Evolutionary conservation across 2,113 vertebrate genomes (phyloP), one percentile per base, ranked within the genome.

Genomic region (Phrynosoma blainvillii): DNA sequence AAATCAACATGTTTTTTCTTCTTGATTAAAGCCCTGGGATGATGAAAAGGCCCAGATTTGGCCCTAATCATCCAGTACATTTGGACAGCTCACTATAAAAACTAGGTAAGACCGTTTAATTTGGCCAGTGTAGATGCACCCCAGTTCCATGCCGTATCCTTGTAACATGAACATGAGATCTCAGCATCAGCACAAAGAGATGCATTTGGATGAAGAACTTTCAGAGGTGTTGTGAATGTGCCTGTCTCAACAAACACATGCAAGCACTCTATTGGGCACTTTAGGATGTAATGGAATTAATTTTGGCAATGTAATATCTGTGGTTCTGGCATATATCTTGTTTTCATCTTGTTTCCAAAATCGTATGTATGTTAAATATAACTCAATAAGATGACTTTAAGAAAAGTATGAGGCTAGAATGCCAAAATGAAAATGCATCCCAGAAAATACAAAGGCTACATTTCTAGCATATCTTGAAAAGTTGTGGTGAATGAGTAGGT

Each of bases 261-360:
- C 4, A 62, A 76, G 25, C 25, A 65, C 74, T 74, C 62, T 36
- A 54, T 2, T 68, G 56, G 27, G 6, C 71, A 75, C 77, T 40
- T 71, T 83, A 36, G 42, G 62, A 77, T 76, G n/a, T 14, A 54
- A 8, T 40, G n/a, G 80, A 77, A 83, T 21, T 70, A 82, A 85
- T 88, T 87, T 86, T 82, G 79, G 66, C 70, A 56, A 21, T 10
- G 18, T 66, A 76, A 25, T 73, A 20, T 6, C 36, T 75, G 40
- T 76, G 40, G 56, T 76, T 76, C 56, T 87, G 84, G 85, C 80
- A 6, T 75, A 56, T 20, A 0, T 5, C 84, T 90, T 85, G 85
- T 93, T 94, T 93, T 85, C 85, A 16, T 88, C 47, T 86, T 82
- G 65, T 54, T 93, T 88, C 82, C 74, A 71, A 62, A 36, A 78